Evolutionary conservation across 2,888 invertebrate species (phyloP), one percentile per base, ranked within the genome.

Genomic region (Pyralis farinalis): DNA sequence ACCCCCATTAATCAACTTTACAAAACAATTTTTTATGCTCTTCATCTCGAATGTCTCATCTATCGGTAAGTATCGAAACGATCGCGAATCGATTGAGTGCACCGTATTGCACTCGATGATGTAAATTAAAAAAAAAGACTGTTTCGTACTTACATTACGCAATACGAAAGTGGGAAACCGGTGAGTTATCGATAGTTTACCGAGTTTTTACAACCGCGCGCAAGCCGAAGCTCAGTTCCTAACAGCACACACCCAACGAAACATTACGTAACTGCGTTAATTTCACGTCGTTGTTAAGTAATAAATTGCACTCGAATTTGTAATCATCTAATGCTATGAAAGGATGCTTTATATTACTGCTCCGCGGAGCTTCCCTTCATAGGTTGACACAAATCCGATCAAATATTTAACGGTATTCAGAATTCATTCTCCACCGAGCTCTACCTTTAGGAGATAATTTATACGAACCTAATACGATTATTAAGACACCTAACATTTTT

Each of bases 341-440:
- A n/a, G n/a, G n/a, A n/a, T n/a, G n/a, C n/a, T n/a, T n/a, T n/a
- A n/a, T n/a, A n/a, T n/a, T n/a, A n/a, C n/a, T n/a, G n/a, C n/a
- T n/a, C n/a, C n/a, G n/a, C n/a, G n/a, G n/a, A n/a, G n/a, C n/a
- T n/a, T n/a, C n/a, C n/a, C n/a, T n/a, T 82, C 73, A 73, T 68
- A 67, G 64, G 56, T 61, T 75, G 86, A 86, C 87, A 65, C 68
- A 82, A 84, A 87, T 81, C 87, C 83, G 76, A 81, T 83, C 76
- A 82, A 76, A 77, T 73, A 76, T 82, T 85, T 79, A 82, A 86
- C 79, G 83, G 80, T 73, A 69, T 77, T 59, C 59, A 58, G 65
- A 69, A 75, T 77, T 68, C 56, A 61, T 63, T 53, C 46, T 47
- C 46, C 58, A 44, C 44, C 53, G 56, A 60, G 58, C 63, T 61